Conservation (phyloP, 2,888 invertebrate genomes). For the Melinaea marsaeus region DNA sequence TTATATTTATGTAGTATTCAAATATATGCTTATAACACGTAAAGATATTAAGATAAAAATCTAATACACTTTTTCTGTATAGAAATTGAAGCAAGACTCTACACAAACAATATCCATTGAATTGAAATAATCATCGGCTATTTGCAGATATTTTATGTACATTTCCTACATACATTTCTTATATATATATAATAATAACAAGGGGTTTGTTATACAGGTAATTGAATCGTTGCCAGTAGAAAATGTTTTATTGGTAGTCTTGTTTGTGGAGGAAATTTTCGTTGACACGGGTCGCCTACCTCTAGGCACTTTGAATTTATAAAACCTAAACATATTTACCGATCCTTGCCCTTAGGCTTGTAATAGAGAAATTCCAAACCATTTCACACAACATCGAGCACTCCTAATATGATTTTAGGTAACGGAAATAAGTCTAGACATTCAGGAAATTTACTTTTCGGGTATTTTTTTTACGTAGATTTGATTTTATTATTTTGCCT, state of each 20-base stretch:
- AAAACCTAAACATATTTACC: slow-evolving; percentile 25
- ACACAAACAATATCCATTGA: too few species aligned
- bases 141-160: too few species aligned
- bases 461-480: too few species aligned
- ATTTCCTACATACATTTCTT: too few species aligned
- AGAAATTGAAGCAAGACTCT: too few species aligned
- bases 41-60: too few species aligned
- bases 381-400: slow-evolving; percentile 10
- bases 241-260: slow-evolving; percentile 33
- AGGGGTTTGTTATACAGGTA: slow-evolving; percentile 28
- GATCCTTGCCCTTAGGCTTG: slow-evolving; percentile 12
- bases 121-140: too few species aligned
- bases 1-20: too few species aligned
- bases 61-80: too few species aligned
- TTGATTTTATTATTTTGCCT: too few species aligned
- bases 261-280: slow-evolving; percentile 45
- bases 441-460: slow-evolving; percentile 51
- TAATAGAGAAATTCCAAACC: slow-evolving; percentile 14
- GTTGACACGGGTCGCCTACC: slow-evolving; percentile 35
- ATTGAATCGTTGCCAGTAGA: slow-evolving; percentile 35
- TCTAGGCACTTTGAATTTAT: slow-evolving; percentile 41
- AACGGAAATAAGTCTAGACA: slow-evolving; percentile 66
- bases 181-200: neutral
- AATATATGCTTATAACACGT: too few species aligned
- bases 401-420: slow-evolving; percentile 42